phyloP scores from a whole-genome alignment of 2,888 invertebrate genomes.

The Lepidonotus clava region DNA sequence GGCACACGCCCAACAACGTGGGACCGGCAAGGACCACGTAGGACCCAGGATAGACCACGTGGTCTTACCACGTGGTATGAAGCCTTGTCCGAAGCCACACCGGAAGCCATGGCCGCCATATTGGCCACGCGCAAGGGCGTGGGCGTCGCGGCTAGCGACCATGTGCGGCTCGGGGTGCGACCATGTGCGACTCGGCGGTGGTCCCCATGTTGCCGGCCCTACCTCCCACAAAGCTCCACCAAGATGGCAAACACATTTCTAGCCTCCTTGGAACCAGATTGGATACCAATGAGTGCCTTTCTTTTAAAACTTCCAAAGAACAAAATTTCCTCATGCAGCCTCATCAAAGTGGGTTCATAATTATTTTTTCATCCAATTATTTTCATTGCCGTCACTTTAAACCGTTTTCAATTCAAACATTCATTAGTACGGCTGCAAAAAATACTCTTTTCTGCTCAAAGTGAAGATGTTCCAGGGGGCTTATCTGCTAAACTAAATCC shows the following conservation, averaged over 20 bases:
- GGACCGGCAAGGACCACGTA: too few relatives aligned
- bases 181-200: constrained; percentile 22
- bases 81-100: constrained; percentile 13
- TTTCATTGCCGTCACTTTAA: too few relatives aligned
- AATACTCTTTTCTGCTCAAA: too few relatives aligned
- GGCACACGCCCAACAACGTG: constrained; percentile 5
- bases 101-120: not conserved
- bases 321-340: too few relatives aligned
- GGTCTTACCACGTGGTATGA: not conserved
- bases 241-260: constrained; percentile 32
- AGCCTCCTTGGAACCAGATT: too few relatives aligned
- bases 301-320: not conserved
- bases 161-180: not conserved
- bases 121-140: not conserved
- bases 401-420: too few relatives aligned
- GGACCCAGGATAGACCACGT: not conserved
- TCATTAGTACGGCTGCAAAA: too few relatives aligned
- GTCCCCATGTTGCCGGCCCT: not conserved
- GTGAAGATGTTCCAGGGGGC: too few relatives aligned
- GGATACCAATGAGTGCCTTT: not conserved
- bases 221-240: constrained; percentile 11
- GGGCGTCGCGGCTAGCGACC: not conserved
- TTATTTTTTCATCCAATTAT: too few relatives aligned
- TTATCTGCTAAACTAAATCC: too few relatives aligned
- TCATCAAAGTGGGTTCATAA: too few relatives aligned